phyloP scores from a whole-genome alignment of 2,113 vertebrate genomes.

The Poeciliopsis prolifica region DNA sequence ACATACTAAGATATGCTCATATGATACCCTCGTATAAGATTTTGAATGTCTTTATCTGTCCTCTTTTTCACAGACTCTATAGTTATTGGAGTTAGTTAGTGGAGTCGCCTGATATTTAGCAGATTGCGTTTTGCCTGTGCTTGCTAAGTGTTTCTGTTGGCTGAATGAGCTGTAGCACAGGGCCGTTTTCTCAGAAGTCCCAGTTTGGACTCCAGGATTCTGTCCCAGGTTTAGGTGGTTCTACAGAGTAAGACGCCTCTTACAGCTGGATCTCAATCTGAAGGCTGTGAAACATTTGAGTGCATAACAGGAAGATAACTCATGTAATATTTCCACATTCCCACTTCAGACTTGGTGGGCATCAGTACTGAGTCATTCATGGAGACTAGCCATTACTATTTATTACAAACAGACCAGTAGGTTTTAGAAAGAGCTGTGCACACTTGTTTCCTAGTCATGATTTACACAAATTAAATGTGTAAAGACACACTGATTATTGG shows the following conservation, averaged over 20 bases:
- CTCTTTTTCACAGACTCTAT: neutral
- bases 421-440: slow-evolving; percentile 80
- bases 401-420: slow-evolving; percentile 80
- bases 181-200: slow-evolving; percentile 42
- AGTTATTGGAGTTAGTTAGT: neutral
- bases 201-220: slow-evolving; percentile 50
- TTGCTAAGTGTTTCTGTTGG: slow-evolving; percentile 27
- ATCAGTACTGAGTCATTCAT: slow-evolving; percentile 66
- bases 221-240: slow-evolving; percentile 57
- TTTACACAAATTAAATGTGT: neutral
- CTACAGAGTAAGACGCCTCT: slow-evolving; percentile 37
- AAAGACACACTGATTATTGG: neutral
- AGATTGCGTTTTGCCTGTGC: slow-evolving; percentile 7
- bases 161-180: slow-evolving; percentile 19
- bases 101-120: neutral
- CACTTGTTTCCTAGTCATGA: slow-evolving; percentile 2
- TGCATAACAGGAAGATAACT: slow-evolving; percentile 60
- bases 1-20: neutral
- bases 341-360: slow-evolving; percentile 51
- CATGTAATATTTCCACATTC: slow-evolving; percentile 51
- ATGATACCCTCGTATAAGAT: neutral
- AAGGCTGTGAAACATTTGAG: slow-evolving; percentile 56
- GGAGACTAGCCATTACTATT: slow-evolving; percentile 84
- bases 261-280: slow-evolving; percentile 48
- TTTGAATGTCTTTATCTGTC: slow-evolving; percentile 1